Evolutionary conservation across 1,140 invertebrate genomes (phyloP).

Genomic region (Philotrypesis tridentata): DNA sequence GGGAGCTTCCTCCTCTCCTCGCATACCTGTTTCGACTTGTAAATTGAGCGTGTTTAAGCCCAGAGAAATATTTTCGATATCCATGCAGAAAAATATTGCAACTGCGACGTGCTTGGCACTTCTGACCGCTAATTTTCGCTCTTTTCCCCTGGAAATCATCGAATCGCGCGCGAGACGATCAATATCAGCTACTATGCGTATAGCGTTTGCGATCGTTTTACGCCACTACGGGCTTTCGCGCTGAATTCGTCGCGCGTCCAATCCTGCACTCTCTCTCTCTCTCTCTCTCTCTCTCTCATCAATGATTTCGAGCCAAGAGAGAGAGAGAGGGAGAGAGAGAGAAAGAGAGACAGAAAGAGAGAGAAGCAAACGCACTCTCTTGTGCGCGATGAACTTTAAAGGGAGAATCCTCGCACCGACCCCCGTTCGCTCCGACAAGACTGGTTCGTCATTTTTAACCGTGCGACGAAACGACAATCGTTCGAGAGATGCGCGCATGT

Average conservation of each 20-base stretch:
- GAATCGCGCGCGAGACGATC: no score
- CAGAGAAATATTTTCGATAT: no score
- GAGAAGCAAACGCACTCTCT: not conserved
- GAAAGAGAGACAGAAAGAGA: not conserved
- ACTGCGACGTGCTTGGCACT: not conserved
- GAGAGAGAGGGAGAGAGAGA: not conserved
- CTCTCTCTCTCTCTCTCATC: not conserved
- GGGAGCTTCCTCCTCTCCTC: not conserved
- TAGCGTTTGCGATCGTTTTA: no score
- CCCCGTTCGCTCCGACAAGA: no score
- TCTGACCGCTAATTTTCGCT: no score
- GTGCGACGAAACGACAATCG: conserved; percentile 52
- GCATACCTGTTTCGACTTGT: not conserved
- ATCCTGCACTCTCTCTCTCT: not conserved
- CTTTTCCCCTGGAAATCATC: no score
- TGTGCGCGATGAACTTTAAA: not conserved
- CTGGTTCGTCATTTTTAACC: conserved; percentile 61
- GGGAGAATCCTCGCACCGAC: not conserved
- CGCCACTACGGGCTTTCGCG: no score
- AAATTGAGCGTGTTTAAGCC: not conserved
- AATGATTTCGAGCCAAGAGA: not conserved
- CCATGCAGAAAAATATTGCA: no score
- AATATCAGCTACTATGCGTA: no score
- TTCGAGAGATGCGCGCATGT: not conserved
- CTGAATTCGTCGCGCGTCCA: not conserved